Base-by-base conservation (phyloP, 2,888 invertebrate species). In the Lasius platythorax region DNA sequence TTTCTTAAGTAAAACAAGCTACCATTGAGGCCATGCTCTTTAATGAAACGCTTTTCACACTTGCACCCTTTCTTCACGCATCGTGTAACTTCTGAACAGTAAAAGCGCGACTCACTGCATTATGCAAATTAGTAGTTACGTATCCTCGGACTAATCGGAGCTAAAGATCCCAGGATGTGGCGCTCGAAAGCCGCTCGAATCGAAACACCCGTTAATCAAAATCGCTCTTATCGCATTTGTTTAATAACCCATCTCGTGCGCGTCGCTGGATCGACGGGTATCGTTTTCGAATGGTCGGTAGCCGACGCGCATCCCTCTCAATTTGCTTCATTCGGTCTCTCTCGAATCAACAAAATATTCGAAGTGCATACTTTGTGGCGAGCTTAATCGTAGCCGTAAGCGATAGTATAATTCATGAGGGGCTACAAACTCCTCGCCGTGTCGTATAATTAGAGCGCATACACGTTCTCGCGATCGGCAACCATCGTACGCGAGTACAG, bases 361-460 rank as follows among this genome's bases (percentile, higher is more conserved):
- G 28, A 61, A 40, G 61, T 37, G 30, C 61, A 18, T 33, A 61
- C 73, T 67, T 43, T 37, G 87, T 75, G 72, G 64, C 61, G 63
- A 76, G 82, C 72, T 82, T 76, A 79, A 83, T 64, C 84, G 85
- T 81, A 58, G 82, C 83, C 83, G 73, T 72, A 56, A 73, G 70
- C 83, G 76, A 82, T 84, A 72, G 66, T 46, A 63, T 84, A 89
- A 90, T 87, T 87, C 83, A 84, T 67, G 83, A 46, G 46, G 56
- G 53, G 50, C 56, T 46, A 61, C 83, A 82, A 28, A 63, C 30
- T 43, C 50, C 3, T n/a, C 70, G 68, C 37, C 30, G 23, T 73
- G 76, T 84, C 88, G 67, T 81, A 87, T 87, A 87, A 90, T 88
- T 89, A 53, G 70, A 53, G 43, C 84, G 82, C 61, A 68, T 75